Base-by-base conservation (phyloP, 2,113 vertebrate genomes). In the Salvelinus alpinus region DNA sequence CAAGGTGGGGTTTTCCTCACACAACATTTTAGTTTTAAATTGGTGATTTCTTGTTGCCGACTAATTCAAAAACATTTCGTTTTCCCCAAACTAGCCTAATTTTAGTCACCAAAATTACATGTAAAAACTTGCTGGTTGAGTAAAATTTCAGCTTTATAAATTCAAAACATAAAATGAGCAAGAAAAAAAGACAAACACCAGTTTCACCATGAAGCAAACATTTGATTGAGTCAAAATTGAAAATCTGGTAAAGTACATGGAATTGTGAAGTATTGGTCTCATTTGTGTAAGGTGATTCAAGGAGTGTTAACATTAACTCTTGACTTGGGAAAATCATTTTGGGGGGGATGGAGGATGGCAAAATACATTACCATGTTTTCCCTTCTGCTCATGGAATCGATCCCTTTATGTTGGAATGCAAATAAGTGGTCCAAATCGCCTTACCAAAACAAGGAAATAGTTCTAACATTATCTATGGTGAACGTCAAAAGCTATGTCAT, bases 71-170 rank as follows among this genome's bases (percentile, higher is more conserved):
- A 82, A 82, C 76, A 24, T n/a, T 44, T 22, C 5, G 77, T 79
- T 72, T 79, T 24, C 38, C 60, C 71, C 8, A 60, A 54, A 85
- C 80, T 18, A 75, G 67, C 57, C 85, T 75, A 74, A 81, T 86
- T 82, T 71, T 69, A 81, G 72, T 86, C 78, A 87, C 90, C 87
- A 70, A 86, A 71, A 44, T 72, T 34, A 29, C 92, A 92, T 85
- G 94, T 93, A 94, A 95, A 94, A 96, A 96, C 95, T 96, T 96
- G 95, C 95, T 97, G 96, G 95, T 95, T 95, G 94, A 95, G 93
- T 94, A 95, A 95, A 94, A 91, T 74, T 80, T 92, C 85, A 87
- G 88, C 87, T 86, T 90, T 87, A 78, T 72, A 76, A 73, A 80
- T 85, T 85, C 25, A 66, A 85, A 84, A 77, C 75, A 80, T 44